Conservation (phyloP, 2,113 vertebrate species). For the Dissostichus mawsoni region DNA sequence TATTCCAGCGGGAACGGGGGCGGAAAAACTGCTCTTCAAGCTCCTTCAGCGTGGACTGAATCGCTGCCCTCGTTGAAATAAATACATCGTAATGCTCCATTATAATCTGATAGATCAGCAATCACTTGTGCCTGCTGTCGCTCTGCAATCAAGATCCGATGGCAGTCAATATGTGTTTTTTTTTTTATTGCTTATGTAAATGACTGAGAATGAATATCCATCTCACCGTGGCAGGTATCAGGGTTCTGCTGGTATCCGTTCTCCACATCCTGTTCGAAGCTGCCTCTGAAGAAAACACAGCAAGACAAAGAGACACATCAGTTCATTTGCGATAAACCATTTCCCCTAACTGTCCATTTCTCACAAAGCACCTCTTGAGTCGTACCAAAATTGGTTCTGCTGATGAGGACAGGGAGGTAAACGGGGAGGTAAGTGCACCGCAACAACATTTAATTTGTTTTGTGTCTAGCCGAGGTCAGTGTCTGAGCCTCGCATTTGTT, state of each 20-base stretch:
- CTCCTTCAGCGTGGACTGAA: constrained; percentile 27
- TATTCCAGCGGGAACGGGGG: constrained; percentile 17
- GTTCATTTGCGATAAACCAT: constrained; percentile 44
- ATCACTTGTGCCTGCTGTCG: not conserved
- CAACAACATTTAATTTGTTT: constrained; percentile 44
- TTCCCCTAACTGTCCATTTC: constrained; percentile 31
- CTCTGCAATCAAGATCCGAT: constrained; percentile 9
- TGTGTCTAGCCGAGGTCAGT: constrained; percentile 50
- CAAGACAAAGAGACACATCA: constrained; percentile 45
- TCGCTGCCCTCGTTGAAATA: constrained; percentile 30
- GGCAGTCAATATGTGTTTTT: not conserved
- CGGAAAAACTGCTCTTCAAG: constrained; percentile 32
- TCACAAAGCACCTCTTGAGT: constrained; percentile 42
- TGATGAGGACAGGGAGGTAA: constrained; percentile 20
- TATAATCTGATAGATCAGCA: constrained; percentile 9
- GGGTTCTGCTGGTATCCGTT: constrained; percentile 74
- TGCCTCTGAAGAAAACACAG: constrained; percentile 75
- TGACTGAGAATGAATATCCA: not conserved
- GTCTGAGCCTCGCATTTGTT: constrained; percentile 7
- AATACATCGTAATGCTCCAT: constrained; percentile 25
- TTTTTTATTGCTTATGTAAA: constrained; percentile 33
- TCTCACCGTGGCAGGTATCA: constrained; percentile 89
- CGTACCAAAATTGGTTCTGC: constrained; percentile 37
- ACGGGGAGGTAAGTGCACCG: constrained; percentile 13
- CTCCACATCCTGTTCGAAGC: constrained; percentile 86